Conservation (phyloP, 2,113 vertebrate species). For the Lepus americanus region DNA sequence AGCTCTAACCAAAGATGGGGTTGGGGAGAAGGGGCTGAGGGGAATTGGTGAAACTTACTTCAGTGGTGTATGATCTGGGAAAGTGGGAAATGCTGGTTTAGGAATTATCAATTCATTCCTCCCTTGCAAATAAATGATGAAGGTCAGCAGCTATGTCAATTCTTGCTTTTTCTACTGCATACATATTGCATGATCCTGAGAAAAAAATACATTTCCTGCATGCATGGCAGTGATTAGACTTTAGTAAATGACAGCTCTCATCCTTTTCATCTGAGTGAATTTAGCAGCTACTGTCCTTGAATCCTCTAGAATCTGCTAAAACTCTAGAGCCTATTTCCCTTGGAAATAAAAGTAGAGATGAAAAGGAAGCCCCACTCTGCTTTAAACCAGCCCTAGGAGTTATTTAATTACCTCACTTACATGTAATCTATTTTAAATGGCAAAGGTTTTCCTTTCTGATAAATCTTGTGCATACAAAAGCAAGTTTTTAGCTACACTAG, state of each 20-base stretch:
- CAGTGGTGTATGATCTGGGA: not conserved
- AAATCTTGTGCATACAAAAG: constrained; percentile 24
- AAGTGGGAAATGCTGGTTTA: not conserved
- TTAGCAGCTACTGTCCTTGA: not conserved
- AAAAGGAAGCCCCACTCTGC: not conserved
- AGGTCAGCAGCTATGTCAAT: not conserved
- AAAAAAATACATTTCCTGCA: not conserved
- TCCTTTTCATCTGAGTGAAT: not conserved
- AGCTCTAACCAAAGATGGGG: not conserved
- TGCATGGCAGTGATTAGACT: not conserved
- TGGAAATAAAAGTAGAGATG: not conserved
- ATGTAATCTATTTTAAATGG: not conserved
- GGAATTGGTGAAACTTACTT: not conserved
- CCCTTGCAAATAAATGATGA: not conserved
- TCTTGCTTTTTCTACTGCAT: not conserved
- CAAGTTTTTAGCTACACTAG: not conserved
- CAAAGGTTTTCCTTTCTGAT: constrained; percentile 10
- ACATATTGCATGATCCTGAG: not conserved
- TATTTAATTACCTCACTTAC: not conserved
- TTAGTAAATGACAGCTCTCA: not conserved
- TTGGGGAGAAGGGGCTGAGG: not conserved
- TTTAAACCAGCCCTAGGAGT: not conserved
- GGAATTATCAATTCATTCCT: not conserved
- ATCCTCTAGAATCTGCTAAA: not conserved
- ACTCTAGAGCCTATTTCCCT: not conserved